Evolutionary conservation across 2,113 vertebrate genomes (phyloP), one percentile per base, ranked within the genome.

Genomic region (Rhabdornis inornatus): DNA sequence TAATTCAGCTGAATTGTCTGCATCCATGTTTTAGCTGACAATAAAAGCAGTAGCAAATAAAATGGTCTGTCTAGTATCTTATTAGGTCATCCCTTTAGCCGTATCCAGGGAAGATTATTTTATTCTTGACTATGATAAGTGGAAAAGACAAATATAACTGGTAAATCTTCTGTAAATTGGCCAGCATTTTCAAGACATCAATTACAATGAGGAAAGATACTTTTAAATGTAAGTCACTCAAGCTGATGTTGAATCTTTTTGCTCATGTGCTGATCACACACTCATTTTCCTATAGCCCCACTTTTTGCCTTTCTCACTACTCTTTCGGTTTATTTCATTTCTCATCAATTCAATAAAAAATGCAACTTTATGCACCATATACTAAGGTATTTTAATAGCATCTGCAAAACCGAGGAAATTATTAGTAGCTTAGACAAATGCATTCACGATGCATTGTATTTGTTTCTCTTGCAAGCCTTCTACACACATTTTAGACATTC

Each of bases 311-410:
- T 45, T 55, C 61, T 95, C 30, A 66, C 88, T 75, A 82, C 7
- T 83, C 13, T 22, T 89, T 93, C 77, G 21, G 5, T 15, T 84
- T 8, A 80, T 75, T 53, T 81, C 39, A 20, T 86, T 91, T 84
- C 42, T 80, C 40, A 78, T 72, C 40, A 70, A 8, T 87, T 82
- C 23, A n/a, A 35, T 33, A 70, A 44, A 83, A 95, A 94, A 92
- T 49, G 20, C 42, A 88, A 93, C 96, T 92, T 93, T 97, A 95
- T 97, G 92, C 79, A 88, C n/a, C 78, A 78, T 95, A 90, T 91
- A 91, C 55, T 70, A 40, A 83, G 45, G 12, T 63, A 88, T 85
- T 87, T 90, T 92, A 92, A 90, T 66, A 94, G 44, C 1, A 0
- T 91, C 42, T 72, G 40, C 19, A 95, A 89, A 82, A 39, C 42